Evolutionary conservation across 2,797 vertebrate species (phyloP).

Genomic region (Platyrinchus mystaceus): DNA sequence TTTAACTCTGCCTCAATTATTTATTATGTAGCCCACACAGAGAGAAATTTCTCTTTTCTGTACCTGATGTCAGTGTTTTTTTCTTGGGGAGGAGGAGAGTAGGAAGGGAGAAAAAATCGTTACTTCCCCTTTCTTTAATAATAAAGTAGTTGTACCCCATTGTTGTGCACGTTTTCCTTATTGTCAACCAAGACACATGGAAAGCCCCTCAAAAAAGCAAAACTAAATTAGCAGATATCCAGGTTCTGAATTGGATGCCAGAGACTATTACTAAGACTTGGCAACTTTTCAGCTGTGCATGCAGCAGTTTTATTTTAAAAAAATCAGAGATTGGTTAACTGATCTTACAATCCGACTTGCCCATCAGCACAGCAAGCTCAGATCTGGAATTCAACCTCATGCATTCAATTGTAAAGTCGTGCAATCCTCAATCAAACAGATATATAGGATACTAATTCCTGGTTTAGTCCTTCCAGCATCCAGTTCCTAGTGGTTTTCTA

Average conservation of each 20-base stretch:
- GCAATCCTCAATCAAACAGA: neutral
- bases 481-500: neutral
- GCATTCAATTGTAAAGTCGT: neutral
- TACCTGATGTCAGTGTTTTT: neutral
- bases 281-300: neutral
- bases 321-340: neutral
- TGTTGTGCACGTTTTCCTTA: neutral
- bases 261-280: neutral
- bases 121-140: neutral
- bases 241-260: neutral
- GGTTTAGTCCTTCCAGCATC: neutral
- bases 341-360: neutral
- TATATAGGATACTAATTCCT: neutral
- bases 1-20: neutral
- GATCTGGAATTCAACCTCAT: neutral
- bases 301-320: neutral
- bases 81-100: neutral
- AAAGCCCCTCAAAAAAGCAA: neutral
- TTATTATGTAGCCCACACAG: neutral
- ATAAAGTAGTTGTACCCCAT: neutral
- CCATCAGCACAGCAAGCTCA: neutral
- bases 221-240: constrained; percentile 3
- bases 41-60: neutral
- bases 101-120: neutral
- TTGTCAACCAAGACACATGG: neutral